A percentile compares a stretch with the other conserved stretches of the same genome.
Evolutionary conservation across 2,797 vertebrate genomes (phyloP).

Genomic region (Anniella stebbinsi): DNA sequence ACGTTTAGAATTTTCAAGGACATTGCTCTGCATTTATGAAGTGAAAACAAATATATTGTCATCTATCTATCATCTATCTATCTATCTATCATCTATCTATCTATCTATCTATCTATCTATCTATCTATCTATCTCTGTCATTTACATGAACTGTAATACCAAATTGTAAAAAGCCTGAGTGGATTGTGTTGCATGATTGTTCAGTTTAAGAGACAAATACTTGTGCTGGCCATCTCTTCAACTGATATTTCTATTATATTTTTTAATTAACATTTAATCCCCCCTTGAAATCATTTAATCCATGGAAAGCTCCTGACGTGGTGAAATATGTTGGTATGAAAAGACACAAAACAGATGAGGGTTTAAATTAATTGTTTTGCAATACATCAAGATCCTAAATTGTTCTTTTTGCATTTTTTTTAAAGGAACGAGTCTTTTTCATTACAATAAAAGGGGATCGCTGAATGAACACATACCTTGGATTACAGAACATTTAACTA

Average conservation of each 20-base stretch:
- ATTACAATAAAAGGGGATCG: conserved; percentile 65
- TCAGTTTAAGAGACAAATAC: conserved; percentile 76
- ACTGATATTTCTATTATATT: conserved; percentile 78
- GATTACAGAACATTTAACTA: conserved; percentile 73
- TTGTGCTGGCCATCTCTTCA: conserved; percentile 66
- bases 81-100: conserved; percentile 61
- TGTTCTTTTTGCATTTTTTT: conserved; percentile 72
- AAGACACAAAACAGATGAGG: conserved; percentile 78
- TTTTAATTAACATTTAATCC: conserved; percentile 83
- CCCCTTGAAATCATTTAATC: conserved; percentile 80
- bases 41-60: conserved; percentile 79
- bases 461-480: conserved; percentile 72
- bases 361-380: conserved; percentile 81
- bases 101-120: conserved; percentile 60
- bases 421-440: conserved; percentile 61
- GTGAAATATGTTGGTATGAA: conserved; percentile 75
- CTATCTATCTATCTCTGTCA: conserved; percentile 67
- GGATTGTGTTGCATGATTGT: conserved; percentile 53
- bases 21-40: conserved; percentile 79
- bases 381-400: conserved; percentile 77
- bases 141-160: conserved; percentile 74
- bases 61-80: conserved; percentile 15
- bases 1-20: conserved; percentile 86
- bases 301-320: conserved; percentile 74
- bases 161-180: conserved; percentile 64